A percentile compares a stretch with the other conserved stretches of the same genome.
Conservation (phyloP, 64 coral and sea anemone genomes). For the Montipora sp. region DNA sequence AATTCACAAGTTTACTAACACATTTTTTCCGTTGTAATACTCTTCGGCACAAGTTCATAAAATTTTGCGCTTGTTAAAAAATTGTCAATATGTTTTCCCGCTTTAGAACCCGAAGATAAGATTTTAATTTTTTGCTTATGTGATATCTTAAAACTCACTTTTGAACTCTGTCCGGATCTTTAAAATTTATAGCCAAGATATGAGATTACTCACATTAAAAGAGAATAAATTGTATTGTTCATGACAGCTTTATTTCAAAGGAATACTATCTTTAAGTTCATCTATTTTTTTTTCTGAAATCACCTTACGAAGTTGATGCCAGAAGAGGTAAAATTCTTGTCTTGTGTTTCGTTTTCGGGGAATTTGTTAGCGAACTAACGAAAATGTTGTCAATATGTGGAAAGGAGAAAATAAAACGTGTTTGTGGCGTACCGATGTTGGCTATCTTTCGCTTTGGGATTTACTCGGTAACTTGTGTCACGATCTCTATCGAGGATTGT, state of each 20-base stretch:
- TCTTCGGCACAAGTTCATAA: background rate
- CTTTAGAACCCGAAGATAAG: background rate
- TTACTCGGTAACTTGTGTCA: background rate
- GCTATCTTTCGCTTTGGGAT: background rate
- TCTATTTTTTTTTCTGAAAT: background rate
- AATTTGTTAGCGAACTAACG: background rate
- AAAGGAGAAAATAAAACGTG: background rate
- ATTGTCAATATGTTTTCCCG: background rate
- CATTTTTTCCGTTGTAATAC: background rate
- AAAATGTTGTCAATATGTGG: background rate
- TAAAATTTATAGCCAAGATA: background rate
- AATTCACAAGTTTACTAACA: slow-evolving; percentile 23
- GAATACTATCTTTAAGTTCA: background rate
- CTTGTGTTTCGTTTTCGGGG: background rate
- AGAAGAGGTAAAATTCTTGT: background rate
- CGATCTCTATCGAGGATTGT: slow-evolving; percentile 25
- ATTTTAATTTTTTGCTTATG: slow-evolving; percentile 14
- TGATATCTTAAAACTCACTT: background rate
- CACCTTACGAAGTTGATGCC: background rate
- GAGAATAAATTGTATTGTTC: background rate
- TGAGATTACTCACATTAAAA: background rate
- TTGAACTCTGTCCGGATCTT: background rate
- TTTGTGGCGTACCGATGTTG: background rate
- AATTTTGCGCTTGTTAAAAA: background rate
- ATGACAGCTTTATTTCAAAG: background rate